phyloP scores from a whole-genome alignment of 2,113 vertebrate genomes.

The Varanus komodoensis region DNA sequence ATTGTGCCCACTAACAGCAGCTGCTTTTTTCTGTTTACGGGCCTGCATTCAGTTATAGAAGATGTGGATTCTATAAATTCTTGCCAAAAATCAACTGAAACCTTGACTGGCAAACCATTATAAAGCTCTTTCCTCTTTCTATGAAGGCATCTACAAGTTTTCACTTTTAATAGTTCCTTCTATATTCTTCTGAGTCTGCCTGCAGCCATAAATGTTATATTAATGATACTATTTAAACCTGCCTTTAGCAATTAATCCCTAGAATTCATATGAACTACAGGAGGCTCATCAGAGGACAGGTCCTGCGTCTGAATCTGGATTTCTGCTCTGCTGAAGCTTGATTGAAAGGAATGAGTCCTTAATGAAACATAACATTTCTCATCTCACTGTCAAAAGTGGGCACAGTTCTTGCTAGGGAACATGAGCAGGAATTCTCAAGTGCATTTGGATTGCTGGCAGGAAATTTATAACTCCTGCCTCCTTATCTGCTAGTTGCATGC shows the following conservation, averaged over 20 bases:
- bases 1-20: no score
- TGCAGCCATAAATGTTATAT: neutral
- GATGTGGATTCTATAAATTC: no score
- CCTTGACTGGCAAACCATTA: neutral
- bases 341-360: constrained; percentile 20
- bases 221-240: constrained; percentile 29
- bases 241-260: neutral
- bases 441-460: constrained; percentile 52
- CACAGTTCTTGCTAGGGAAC: constrained; percentile 14
- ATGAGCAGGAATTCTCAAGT: constrained; percentile 51
- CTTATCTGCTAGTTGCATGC: constrained; percentile 64
- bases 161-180: rapidly evolving
- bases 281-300: neutral
- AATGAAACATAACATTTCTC: constrained; percentile 32
- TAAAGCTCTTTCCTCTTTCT: neutral
- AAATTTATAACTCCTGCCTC: constrained; percentile 60
- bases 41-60: no score
- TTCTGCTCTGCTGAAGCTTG: neutral
- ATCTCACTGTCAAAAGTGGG: constrained; percentile 26
- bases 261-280: neutral
- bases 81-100: no score
- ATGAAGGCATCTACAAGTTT: neutral
- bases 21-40: no score
- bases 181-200: constrained; percentile 1
- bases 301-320: neutral